Evolutionary conservation across 2,888 invertebrate genomes (phyloP), one percentile per base, ranked within the genome.

Genomic region (Cyclophora punctaria): DNA sequence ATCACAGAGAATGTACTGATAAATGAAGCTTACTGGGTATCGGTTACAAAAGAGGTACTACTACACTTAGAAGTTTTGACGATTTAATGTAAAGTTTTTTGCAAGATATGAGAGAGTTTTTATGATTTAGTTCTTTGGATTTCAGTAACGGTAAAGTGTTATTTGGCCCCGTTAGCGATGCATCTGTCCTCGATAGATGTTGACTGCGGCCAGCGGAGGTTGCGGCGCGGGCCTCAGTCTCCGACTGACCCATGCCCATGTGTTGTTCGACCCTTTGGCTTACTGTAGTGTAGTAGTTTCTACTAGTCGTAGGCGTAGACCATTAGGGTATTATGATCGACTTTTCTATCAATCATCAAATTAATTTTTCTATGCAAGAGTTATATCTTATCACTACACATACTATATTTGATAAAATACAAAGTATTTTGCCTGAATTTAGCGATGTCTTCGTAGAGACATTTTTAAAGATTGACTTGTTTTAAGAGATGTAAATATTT

Each of bases 1-100:
- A 95, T 96, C 93, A 96, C 96, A 91, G 95, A 96, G 93, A 94
- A 95, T 92, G 94, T 96, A 90, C 95, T 96, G 92, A 92, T 96
- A 91, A 96, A 96, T 92, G 96, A 96, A 92, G 95, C 95, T 83
- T 93, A 94, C 91, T 96, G 96, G 96, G 95, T 95, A 90, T 93
- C 94, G 89, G 93, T 95, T 90, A 95, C 95, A 87, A 93, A 94
- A 93, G 96, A 96, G 96, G 96, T 96, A 88, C 79, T 79, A 78
- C 66, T 76, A 95, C 92, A 91, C 89, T 90, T 90, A 86, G 87
- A 85, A 84, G 78, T 87, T 87, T 87, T 87, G 83, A 87, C 83
- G 87, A 88, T 87, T 88, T 85, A 82, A 85, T 85, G 84, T 87
- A 86, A 85, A 85, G 79, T 87, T 86, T 83, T 37, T 87, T 88